Evolutionary conservation across 2,113 vertebrate genomes (phyloP).

Genomic region (Thalassarche chlororhynchos): DNA sequence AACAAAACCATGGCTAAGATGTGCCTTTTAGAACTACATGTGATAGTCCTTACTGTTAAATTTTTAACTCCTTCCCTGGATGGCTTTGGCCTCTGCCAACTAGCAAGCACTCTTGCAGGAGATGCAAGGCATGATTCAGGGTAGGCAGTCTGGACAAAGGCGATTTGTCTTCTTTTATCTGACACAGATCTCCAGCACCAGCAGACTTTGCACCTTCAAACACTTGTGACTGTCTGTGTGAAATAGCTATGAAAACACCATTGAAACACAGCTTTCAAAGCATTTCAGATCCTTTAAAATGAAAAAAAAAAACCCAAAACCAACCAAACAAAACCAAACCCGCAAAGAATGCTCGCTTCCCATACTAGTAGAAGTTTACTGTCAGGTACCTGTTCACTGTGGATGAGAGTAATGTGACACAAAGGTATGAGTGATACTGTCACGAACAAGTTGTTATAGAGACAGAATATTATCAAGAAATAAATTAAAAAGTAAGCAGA

Average conservation of each 20-base stretch:
- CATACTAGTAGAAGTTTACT: neutral
- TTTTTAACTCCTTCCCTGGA: neutral
- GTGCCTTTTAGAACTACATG: neutral
- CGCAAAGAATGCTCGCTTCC: rapidly evolving
- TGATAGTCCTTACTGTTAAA: neutral
- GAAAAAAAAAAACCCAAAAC: rapidly evolving
- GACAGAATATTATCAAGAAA: neutral
- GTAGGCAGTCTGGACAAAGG: neutral
- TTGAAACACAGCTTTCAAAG: neutral
- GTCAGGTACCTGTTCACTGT: neutral
- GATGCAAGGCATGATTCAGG: neutral
- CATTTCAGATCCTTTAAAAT: neutral
- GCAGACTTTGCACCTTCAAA: neutral
- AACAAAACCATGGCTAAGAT: neutral
- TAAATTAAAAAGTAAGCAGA: neutral
- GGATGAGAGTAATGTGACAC: neutral
- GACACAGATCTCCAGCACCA: neutral
- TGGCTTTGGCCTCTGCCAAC: neutral
- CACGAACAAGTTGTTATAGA: neutral
- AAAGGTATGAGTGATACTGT: neutral
- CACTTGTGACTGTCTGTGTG: neutral
- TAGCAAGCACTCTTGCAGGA: neutral
- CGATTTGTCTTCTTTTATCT: neutral
- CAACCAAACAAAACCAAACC: neutral
- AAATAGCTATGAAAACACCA: neutral